Percentiles rank a stretch among this genome's conserved stretches.
phyloP scores from a whole-genome alignment of 1,140 invertebrate species.

The Trachymyrmex septentrionalis region DNA sequence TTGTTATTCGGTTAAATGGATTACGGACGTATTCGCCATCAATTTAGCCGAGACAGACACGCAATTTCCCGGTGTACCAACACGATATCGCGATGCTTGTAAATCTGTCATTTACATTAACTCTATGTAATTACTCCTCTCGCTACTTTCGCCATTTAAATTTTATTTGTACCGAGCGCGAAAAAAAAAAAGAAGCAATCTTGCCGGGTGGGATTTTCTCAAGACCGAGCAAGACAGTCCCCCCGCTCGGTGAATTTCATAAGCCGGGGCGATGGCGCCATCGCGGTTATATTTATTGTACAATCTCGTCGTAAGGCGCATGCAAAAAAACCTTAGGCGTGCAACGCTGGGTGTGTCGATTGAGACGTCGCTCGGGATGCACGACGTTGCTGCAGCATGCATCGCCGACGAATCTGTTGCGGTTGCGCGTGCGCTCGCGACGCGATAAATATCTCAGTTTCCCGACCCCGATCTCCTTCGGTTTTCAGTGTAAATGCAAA shows the following conservation, averaged over 20 bases:
- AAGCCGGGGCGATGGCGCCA: conserved; percentile 52
- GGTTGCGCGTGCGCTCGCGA: conserved; percentile 15
- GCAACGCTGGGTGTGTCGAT: conserved; percentile 46
- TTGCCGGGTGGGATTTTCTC: conserved; percentile 55
- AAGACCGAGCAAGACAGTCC: conserved; percentile 24
- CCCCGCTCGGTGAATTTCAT: conserved; percentile 24
- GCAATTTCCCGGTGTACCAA: conserved; percentile 43
- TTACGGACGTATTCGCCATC: conserved; percentile 4
- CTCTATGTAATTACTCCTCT: conserved; percentile 46
- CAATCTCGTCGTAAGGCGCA: conserved; percentile 38
- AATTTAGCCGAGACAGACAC: conserved; percentile 35
- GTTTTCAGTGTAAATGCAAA: conserved; percentile 84
- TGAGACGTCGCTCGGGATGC: conserved; percentile 65
- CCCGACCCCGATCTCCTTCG: conserved; percentile 55
- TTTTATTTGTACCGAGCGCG: conserved; percentile 27
- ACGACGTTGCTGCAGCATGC: conserved; percentile 28
- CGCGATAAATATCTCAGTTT: conserved; percentile 74
- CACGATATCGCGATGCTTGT: conserved; percentile 49
- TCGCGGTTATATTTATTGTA: conserved; percentile 45
- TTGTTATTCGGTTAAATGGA: conserved; percentile 34
- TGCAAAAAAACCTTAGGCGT: conserved; percentile 39
- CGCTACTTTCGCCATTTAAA: conserved; percentile 44
- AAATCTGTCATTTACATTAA: conserved; percentile 56
- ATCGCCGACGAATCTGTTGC: conserved; percentile 38
- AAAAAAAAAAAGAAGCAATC: conserved; percentile 35